Conservation (phyloP, 2,888 invertebrate species). For the Dryadula phaetusa region DNA sequence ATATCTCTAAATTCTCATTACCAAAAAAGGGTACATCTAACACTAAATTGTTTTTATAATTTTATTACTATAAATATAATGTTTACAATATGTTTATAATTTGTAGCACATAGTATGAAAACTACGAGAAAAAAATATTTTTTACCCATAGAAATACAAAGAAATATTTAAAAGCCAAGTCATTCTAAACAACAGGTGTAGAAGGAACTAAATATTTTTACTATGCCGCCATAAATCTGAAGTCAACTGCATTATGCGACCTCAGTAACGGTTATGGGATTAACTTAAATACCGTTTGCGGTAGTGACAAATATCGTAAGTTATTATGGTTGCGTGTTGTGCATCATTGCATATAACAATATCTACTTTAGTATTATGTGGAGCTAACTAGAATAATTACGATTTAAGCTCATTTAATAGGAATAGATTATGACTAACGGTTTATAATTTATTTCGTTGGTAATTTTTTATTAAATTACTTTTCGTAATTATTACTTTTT, state of each 20-base stretch:
- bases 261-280: constrained; percentile 21
- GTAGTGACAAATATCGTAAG: constrained; percentile 20
- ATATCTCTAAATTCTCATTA: no score
- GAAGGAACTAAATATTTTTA: constrained; percentile 3
- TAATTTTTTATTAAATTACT: neutral
- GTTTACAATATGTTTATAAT: no score
- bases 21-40: no score
- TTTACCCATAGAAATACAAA: neutral
- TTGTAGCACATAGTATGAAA: no score
- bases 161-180: neutral
- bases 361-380: neutral
- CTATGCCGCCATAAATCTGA: neutral
- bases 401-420: neutral
- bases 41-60: no score
- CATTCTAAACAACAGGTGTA: neutral
- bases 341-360: constrained; percentile 14
- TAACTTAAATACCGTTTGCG: constrained; percentile 24
- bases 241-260: constrained; percentile 9
- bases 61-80: no score
- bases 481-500: neutral
- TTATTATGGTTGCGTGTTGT: constrained; percentile 2
- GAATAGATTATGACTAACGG: neutral
- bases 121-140: neutral
- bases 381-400: neutral
- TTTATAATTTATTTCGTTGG: neutral